Conservation (phyloP, 2,888 invertebrate genomes). For the Schizotus pectinicornis region DNA sequence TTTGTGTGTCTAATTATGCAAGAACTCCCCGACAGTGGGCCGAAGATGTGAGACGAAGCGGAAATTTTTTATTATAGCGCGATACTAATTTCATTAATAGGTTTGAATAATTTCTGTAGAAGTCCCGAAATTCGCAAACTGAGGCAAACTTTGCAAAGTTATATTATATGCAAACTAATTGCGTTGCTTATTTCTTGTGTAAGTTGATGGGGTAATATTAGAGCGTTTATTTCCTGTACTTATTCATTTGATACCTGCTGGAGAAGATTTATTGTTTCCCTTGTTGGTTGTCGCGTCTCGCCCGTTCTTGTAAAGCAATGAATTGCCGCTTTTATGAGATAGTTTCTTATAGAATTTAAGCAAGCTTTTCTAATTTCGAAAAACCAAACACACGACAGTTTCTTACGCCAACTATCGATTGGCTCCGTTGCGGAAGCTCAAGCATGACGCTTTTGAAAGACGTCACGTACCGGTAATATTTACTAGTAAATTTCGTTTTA, state of each 20-base stretch:
- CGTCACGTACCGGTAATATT: constrained; percentile 20
- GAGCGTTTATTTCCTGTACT: constrained; percentile 1
- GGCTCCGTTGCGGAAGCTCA: constrained; percentile 1
- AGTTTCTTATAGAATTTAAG: neutral
- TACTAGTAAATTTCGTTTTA: constrained; percentile 21
- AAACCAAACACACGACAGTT: no score
- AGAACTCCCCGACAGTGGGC: no score
- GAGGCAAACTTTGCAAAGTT: neutral
- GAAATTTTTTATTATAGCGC: no score
- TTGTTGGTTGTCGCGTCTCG: neutral
- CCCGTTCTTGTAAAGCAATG: constrained; percentile 1
- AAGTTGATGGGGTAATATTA: constrained; percentile 4
- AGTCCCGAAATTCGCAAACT: neutral
- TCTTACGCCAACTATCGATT: no score
- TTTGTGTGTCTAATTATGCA: no score
- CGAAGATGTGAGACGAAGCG: no score
- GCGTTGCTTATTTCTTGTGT: neutral
- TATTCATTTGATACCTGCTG: constrained; percentile 10
- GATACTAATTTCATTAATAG: neutral
- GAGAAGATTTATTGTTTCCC: neutral
- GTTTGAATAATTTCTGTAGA: no score
- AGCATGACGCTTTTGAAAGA: constrained; percentile 11
- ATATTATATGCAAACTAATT: neutral
- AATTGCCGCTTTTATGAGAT: neutral
- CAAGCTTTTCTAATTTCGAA: no score